Base-by-base conservation (phyloP, 2,797 vertebrate genomes). In the Enteromius trimaculatus region DNA sequence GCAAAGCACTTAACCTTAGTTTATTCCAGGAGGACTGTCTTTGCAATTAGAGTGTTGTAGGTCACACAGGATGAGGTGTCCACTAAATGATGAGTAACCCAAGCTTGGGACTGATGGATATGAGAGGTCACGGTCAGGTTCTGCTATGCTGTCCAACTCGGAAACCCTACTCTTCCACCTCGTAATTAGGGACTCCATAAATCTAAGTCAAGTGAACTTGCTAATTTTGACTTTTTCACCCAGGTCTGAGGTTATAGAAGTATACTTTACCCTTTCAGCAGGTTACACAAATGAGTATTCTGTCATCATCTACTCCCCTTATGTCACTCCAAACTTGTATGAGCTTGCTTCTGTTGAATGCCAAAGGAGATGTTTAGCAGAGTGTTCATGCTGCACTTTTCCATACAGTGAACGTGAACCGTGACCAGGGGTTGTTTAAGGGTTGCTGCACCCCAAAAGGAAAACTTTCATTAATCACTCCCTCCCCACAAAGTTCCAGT, bases 51-150 rank as follows among this genome's bases (percentile, higher is more conserved):
- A 62, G 44, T 68, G 62, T 44, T 77, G 37, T 42, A 58, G 60
- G 80, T 81, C 47, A 8, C 55, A 47, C 60, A 26, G 71, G 71
- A 76, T 74, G 29, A 82, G 74, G 70, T 66, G 71, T 82, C 62
- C 29, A 34, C 77, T 68, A 79, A 79, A 80, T 77, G 64, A 58
- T 17, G 5, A 37, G 71, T 53, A 29, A 64, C 58, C 26, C n/a
- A 37, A 34, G 65, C 29, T 68, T 23, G 68, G 74, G 83, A 83
- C 70, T 53, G 87, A 88, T 83, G 74, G 55, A 37, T 69, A 69
- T 3, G 6, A 17, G 76, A 85, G 85, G 84, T 78, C 84, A 68
- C 79, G 81, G 87, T 77, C 80, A 69, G 85, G 79, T 74, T 84
- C 58, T 84, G 42, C 69, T 76, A 37, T 29, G 58, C 37, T n/a